Percentiles rank a stretch among this genome's conserved stretches.
These are phyloP conservation scores for Stramonita haemastoma DNA, from an alignment of 2,888 invertebrate genomes.

Conservation along the genomic window DNA sequence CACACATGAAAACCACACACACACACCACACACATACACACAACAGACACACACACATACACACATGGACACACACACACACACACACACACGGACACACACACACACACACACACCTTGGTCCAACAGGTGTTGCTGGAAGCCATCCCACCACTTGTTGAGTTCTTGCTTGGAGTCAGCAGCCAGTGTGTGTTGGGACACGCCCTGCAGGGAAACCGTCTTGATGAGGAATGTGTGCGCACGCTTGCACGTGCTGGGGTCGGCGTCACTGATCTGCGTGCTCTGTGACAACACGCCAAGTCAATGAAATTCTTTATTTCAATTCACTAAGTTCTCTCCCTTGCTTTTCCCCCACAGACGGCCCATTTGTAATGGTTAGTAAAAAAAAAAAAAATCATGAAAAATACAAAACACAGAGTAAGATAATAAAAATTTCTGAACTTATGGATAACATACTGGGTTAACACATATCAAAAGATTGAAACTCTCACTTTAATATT, in stretches of 20 bases:
- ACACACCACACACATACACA: slow-evolving; percentile 45
- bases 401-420: too few relatives aligned
- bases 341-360: too few relatives aligned
- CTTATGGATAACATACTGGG: too few relatives aligned
- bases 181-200: slow-evolving; percentile 76
- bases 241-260: slow-evolving; percentile 75
- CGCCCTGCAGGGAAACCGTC: slow-evolving; percentile 60
- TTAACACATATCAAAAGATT: too few relatives aligned
- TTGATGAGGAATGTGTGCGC: slow-evolving; percentile 73
- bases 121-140: slow-evolving; percentile 80
- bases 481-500: too few relatives aligned
- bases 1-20: too few relatives aligned
- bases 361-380: too few relatives aligned
- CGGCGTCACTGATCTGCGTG: slow-evolving; percentile 79
- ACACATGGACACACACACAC: not conserved
- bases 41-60: slow-evolving; percentile 48
- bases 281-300: slow-evolving; percentile 73
- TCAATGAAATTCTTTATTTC: too few relatives aligned
- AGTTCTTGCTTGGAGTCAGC: slow-evolving; percentile 78
- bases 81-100: not conserved
- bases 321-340: too few relatives aligned
- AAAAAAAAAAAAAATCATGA: too few relatives aligned
- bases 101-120: slow-evolving; percentile 76
- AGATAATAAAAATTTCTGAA: too few relatives aligned
- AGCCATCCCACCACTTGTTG: slow-evolving; percentile 80